Evolutionary conservation across 2,113 vertebrate genomes (phyloP).

Genomic region (Corythoichthys haematopterus): DNA sequence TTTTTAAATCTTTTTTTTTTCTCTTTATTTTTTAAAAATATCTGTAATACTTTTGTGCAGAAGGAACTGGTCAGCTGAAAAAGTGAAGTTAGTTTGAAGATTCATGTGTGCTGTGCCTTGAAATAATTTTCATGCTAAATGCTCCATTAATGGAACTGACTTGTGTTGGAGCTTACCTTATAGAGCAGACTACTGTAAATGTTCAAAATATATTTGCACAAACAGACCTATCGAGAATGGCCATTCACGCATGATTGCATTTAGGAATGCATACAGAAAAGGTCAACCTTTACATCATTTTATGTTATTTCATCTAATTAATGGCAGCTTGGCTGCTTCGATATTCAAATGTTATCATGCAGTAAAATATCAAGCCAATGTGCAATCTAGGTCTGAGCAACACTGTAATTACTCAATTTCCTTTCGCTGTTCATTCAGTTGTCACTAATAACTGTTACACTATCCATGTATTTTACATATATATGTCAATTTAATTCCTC

Average conservation of each 20-base stretch:
- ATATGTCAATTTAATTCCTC: slow-evolving; percentile 19
- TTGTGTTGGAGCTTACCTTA: not conserved
- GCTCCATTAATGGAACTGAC: not conserved
- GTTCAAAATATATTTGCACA: not conserved
- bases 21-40: no score
- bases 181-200: not conserved
- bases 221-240: not conserved
- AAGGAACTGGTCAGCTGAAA: not conserved
- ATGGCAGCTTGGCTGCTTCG: not conserved
- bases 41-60: not conserved
- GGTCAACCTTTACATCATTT: slow-evolving; percentile 1
- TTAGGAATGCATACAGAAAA: not conserved
- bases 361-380: not conserved
- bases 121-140: not conserved
- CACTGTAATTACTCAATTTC: slow-evolving; percentile 21
- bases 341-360: not conserved
- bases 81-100: not conserved
- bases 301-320: not conserved
- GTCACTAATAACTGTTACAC: not conserved
- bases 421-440: slow-evolving; percentile 15
- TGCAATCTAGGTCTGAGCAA: slow-evolving; percentile 11
- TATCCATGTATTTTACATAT: not conserved
- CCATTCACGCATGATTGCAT: not conserved
- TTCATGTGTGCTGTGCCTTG: not conserved
- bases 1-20: no score